Evolutionary conservation across 2,888 invertebrate genomes (phyloP).

Genomic region (Meta bourneti): DNA sequence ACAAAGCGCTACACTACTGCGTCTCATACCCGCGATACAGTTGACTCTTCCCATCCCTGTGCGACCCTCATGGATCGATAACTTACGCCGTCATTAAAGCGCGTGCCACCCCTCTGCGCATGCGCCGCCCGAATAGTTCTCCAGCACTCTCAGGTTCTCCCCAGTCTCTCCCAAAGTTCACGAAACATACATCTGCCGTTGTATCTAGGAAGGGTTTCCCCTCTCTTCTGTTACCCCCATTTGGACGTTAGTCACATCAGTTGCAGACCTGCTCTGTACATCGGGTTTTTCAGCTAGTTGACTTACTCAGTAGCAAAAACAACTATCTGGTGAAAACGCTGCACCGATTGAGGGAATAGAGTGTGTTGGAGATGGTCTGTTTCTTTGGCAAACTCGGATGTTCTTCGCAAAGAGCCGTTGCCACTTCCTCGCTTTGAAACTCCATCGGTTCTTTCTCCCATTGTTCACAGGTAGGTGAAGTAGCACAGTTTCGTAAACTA

Average conservation of each 20-base stretch:
- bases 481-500: slow-evolving; percentile 53
- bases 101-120: slow-evolving; percentile 63
- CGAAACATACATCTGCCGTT: slow-evolving; percentile 61
- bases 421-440: slow-evolving; percentile 70
- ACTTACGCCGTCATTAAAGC: slow-evolving; percentile 69
- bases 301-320: slow-evolving; percentile 17
- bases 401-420: slow-evolving; percentile 63
- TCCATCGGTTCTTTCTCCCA: slow-evolving; percentile 63
- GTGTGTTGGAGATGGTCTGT: slow-evolving; percentile 42
- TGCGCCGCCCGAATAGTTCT: slow-evolving; percentile 69
- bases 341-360: slow-evolving; percentile 16
- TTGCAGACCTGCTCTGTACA: slow-evolving; percentile 12
- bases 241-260: background rate
- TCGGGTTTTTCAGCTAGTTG: slow-evolving; percentile 2
- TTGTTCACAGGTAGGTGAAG: slow-evolving; percentile 76
- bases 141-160: slow-evolving; percentile 55
- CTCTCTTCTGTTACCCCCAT: background rate
- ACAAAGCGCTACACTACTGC: slow-evolving; percentile 70
- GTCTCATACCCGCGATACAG: slow-evolving; percentile 61
- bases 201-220: slow-evolving; percentile 1
- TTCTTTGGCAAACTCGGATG: slow-evolving; percentile 67
- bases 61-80: slow-evolving; percentile 74
- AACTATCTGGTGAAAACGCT: slow-evolving; percentile 4
- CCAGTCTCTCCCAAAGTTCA: slow-evolving; percentile 69
- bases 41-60: slow-evolving; percentile 74